These are phyloP conservation scores for Percopsis omiscomaycus DNA, from an alignment of 2,797 vertebrate genomes.

Conservation along the genomic window DNA sequence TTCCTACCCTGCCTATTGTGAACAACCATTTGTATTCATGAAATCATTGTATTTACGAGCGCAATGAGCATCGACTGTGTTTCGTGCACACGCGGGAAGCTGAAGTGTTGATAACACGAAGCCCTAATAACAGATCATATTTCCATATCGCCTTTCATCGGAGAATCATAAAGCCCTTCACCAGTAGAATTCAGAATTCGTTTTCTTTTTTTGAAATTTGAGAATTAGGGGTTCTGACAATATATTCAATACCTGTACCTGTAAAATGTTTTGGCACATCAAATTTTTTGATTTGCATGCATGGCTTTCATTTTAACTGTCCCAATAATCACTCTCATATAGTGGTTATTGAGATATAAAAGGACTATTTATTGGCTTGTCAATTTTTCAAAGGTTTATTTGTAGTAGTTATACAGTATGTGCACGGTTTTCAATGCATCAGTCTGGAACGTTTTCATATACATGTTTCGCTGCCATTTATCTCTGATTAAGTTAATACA, in stretches of 20 bases:
- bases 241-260: conserved; percentile 7
- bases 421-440: conserved; percentile 24
- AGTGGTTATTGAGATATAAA: too few relatives aligned
- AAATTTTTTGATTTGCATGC: too few relatives aligned
- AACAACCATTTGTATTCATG: conserved; percentile 75
- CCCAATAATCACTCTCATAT: too few relatives aligned
- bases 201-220: conserved; percentile 56
- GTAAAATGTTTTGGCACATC: too few relatives aligned
- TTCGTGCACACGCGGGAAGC: conserved; percentile 60
- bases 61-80: conserved; percentile 73
- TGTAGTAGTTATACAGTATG: too few relatives aligned
- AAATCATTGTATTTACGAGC: conserved; percentile 75
- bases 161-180: conserved; percentile 67
- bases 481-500: too few relatives aligned
- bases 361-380: too few relatives aligned
- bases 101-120: conserved; percentile 72
- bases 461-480: too few relatives aligned
- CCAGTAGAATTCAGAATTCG: conserved; percentile 44
- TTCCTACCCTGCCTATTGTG: conserved; percentile 66
- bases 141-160: conserved; percentile 76
- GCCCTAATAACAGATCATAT: conserved; percentile 69
- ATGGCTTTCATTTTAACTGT: too few relatives aligned
- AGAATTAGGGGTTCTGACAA: conserved; percentile 54
- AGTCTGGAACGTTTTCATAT: conserved; percentile 56
- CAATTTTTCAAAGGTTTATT: too few relatives aligned